Base-by-base conservation (phyloP, 2,888 invertebrate genomes). In the Hemaris fuciformis region DNA sequence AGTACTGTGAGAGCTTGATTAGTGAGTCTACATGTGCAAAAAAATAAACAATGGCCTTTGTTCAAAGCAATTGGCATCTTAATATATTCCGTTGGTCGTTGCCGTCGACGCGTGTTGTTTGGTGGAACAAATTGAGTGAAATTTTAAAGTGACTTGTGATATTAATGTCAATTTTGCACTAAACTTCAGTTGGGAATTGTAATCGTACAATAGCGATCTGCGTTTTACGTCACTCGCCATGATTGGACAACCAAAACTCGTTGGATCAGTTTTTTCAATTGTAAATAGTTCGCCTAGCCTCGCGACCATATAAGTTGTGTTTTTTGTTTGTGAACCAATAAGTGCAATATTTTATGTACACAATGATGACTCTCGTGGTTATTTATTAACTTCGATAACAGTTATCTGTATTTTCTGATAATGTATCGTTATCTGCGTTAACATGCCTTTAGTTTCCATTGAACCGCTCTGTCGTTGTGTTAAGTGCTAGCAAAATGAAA, bases 21-120 rank as follows among this genome's bases (percentile, higher is more conserved):
- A 34, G 43, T 45, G 25, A 10, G 15, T 34, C 34, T 61, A 57
- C 79, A 79, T 81, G 74, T 83, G 87, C 80, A 87, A 87, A 87
- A 80, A 86, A 87, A 80, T 74, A 83, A 88, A 90, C 90, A 91
- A 90, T 89, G 73, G 89, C 82, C 85, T 89, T 88, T 91, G 90
- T 90, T 89, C 78, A 77, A 74, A 82, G 79, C 80, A 86, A 83
- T 84, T 73, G 77, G 67, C 74, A 74, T 73, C 78, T 81, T 77
- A 82, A 85, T 79, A 84, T 88, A 85, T 87, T 85, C 77, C 71
- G 76, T 76, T 81, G 81, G 80, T 81, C 82, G 79, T 69, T 80
- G 79, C 67, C 74, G 80, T 67, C 72, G 73, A 72, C 80, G 78
- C 77, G 82, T 79, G 83, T 83, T 18, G 53, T 27, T 13, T 23